Evolutionary conservation across 2,888 invertebrate species (phyloP).

Genomic region (Trypoxylon attenuatum): DNA sequence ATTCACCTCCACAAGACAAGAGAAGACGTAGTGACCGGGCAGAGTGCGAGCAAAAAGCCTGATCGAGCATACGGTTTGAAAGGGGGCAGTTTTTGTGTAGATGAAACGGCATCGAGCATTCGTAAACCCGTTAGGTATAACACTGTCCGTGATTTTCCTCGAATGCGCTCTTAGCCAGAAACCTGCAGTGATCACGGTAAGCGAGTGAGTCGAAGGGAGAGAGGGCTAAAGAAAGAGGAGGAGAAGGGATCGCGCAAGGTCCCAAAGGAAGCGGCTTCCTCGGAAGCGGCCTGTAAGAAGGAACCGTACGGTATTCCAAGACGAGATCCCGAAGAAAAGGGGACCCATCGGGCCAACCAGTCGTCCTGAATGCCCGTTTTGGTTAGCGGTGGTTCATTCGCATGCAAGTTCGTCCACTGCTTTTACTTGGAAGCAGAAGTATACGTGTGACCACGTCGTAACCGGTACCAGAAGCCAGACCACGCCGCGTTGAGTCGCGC

Average conservation of each 20-base stretch:
- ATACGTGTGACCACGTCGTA: slow-evolving; percentile 56
- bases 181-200: slow-evolving; percentile 4
- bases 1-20: too few relatives aligned
- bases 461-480: slow-evolving; percentile 53
- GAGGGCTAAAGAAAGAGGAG: slow-evolving; percentile 2
- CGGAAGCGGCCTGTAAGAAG: slow-evolving; percentile 57
- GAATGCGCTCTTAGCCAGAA: slow-evolving; percentile 44
- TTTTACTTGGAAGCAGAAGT: slow-evolving; percentile 60
- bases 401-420: slow-evolving; percentile 61
- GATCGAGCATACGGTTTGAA: background rate
- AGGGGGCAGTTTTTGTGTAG: slow-evolving; percentile 9
- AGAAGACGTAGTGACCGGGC: background rate
- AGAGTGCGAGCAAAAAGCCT: background rate
- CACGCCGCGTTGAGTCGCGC: too few relatives aligned
- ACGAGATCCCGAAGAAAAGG: slow-evolving; percentile 55
- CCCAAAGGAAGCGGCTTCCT: slow-evolving; percentile 53
- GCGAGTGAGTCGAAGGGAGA: background rate
- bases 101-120: background rate
- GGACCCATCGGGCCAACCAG: slow-evolving; percentile 48
- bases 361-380: slow-evolving; percentile 62
- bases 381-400: slow-evolving; percentile 65
- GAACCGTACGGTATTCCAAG: slow-evolving; percentile 57
- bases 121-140: slow-evolving; percentile 35
- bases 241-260: slow-evolving; percentile 39
- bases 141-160: slow-evolving; percentile 36